phyloP scores from a whole-genome alignment of 2,888 invertebrate species.

The Sinelater perroti region DNA sequence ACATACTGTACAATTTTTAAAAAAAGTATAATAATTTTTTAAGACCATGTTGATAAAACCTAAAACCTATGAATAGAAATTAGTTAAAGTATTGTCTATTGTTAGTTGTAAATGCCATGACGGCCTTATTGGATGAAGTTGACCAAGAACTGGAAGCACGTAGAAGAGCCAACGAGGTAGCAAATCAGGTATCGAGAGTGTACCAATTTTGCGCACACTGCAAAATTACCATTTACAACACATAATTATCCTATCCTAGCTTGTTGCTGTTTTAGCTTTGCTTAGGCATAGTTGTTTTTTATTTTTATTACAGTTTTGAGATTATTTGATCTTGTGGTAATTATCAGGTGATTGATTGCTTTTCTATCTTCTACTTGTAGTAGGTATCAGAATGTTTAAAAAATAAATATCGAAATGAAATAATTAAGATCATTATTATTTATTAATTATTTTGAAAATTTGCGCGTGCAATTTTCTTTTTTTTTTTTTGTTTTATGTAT shows the following conservation, averaged over 20 bases:
- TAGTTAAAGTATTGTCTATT: conserved; percentile 49
- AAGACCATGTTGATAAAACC: too few relatives aligned
- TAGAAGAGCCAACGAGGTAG: conserved; percentile 48
- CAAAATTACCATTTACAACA: conserved; percentile 17
- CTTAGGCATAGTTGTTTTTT: conserved; percentile 30
- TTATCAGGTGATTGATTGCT: background rate
- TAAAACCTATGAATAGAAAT: background rate
- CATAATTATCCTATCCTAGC: conserved; percentile 13
- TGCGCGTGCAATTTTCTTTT: too few relatives aligned
- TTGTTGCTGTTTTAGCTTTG: conserved; percentile 27
- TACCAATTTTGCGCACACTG: conserved; percentile 19
- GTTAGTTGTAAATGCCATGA: conserved; percentile 81
- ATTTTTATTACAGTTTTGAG: background rate
- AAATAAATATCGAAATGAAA: too few relatives aligned
- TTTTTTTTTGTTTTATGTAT: too few relatives aligned
- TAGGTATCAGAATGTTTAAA: background rate
- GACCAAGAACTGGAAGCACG: conserved; percentile 74
- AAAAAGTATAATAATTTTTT: too few relatives aligned
- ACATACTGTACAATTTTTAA: too few relatives aligned
- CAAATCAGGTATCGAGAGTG: conserved; percentile 32
- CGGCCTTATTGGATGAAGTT: conserved; percentile 82
- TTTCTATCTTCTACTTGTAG: background rate
- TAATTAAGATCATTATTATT: too few relatives aligned
- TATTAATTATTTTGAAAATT: too few relatives aligned
- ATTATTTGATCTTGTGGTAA: too few relatives aligned